Conservation (phyloP, 2,888 invertebrate species). For the Dyspetes luteomarginatus region DNA sequence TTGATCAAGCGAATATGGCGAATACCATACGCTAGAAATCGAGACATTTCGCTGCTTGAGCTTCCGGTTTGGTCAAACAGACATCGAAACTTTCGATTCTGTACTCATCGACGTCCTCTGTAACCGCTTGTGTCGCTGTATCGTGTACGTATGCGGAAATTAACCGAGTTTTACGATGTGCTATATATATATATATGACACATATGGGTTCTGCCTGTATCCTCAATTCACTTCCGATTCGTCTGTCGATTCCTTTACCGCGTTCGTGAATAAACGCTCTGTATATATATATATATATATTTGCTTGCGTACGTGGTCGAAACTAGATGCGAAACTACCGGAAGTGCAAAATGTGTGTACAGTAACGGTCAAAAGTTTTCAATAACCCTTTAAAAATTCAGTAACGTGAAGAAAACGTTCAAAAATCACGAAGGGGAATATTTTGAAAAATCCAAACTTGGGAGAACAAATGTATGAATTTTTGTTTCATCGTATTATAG, state of each 20-base stretch:
- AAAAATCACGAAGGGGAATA: too few species aligned
- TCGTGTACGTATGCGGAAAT: conserved; percentile 21
- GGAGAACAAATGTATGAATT: too few species aligned
- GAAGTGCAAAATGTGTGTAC: not conserved
- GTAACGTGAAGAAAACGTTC: not conserved
- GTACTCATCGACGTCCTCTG: too few species aligned
- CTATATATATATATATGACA: not conserved
- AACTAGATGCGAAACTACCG: not conserved
- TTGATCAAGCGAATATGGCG: conserved; percentile 2
- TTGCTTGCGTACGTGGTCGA: not conserved
- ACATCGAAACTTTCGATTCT: too few species aligned
- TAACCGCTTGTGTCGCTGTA: too few species aligned
- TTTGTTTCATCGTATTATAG: too few species aligned
- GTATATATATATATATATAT: not conserved
- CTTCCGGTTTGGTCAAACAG: not conserved
- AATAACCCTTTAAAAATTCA: too few species aligned
- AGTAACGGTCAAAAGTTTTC: not conserved
- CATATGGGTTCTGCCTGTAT: not conserved
- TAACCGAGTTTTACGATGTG: conserved; percentile 18
- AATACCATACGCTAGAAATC: conserved; percentile 9
- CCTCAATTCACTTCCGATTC: not conserved
- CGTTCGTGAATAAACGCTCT: not conserved
- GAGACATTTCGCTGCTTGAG: conserved; percentile 16
- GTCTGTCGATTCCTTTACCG: conserved; percentile 2
- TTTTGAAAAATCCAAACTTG: too few species aligned